These are phyloP conservation scores for Lagorchestes hirsutus DNA, from an alignment of 2,797 vertebrate genomes.

Conservation along the genomic window DNA sequence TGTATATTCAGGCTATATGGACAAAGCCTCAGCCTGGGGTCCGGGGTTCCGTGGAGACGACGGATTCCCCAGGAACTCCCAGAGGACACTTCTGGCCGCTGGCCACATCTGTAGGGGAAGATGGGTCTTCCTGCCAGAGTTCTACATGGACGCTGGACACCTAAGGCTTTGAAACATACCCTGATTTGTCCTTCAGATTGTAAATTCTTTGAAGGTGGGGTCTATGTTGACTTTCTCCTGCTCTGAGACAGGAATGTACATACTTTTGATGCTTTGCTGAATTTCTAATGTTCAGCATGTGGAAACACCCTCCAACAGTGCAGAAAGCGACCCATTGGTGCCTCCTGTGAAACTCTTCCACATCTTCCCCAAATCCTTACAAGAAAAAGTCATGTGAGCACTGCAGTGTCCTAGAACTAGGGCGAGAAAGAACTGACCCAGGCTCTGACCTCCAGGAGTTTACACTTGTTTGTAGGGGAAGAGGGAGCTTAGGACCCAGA, in stretches of 20 bases:
- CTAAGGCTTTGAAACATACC: not conserved
- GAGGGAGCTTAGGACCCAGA: not conserved
- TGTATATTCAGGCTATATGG: conserved; percentile 9
- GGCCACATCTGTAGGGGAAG: not conserved
- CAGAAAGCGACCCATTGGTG: not conserved
- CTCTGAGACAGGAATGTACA: not conserved
- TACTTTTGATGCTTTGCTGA: not conserved
- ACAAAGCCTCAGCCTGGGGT: not conserved
- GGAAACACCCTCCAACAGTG: not conserved
- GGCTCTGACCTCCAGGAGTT: not conserved
- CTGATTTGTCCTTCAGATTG: not conserved
- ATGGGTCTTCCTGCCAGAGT: not conserved
- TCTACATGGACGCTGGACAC: not conserved
- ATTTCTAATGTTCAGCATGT: not conserved
- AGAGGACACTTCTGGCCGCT: not conserved
- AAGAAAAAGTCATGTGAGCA: not conserved
- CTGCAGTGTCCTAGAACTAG: not conserved
- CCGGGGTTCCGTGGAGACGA: rapidly evolving
- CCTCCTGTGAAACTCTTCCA: not conserved
- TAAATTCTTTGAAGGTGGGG: not conserved
- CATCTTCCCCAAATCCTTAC: not conserved
- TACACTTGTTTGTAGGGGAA: not conserved
- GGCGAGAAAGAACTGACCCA: not conserved
- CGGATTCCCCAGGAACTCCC: not conserved
- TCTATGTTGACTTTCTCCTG: no score